Conservation (phyloP, 1,140 invertebrate genomes). For the Drosophila kohkoa region DNA sequence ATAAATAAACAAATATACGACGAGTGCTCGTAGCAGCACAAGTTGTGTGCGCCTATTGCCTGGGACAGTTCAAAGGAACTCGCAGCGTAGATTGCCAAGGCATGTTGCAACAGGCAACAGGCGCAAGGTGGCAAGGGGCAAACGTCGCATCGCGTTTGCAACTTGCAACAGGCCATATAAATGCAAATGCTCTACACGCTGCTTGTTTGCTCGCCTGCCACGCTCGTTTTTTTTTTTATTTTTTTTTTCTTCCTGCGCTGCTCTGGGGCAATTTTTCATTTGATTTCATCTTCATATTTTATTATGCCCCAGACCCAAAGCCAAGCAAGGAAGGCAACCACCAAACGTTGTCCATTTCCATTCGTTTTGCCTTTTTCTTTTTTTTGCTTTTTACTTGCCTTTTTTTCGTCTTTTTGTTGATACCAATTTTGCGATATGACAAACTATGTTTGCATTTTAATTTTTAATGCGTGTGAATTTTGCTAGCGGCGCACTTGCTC, state of each 20-base stretch:
- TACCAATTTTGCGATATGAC: conserved; percentile 83
- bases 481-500: conserved; percentile 63
- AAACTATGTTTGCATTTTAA: conserved; percentile 84
- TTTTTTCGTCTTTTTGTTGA: conserved; percentile 43
- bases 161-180: conserved; percentile 67
- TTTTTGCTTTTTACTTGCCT: conserved; percentile 20
- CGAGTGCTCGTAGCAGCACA: conserved; percentile 49
- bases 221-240: conserved; percentile 29
- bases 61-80: conserved; percentile 25
- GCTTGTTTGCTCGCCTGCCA: conserved; percentile 64
- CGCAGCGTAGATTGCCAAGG: conserved; percentile 27
- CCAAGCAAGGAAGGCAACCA: neutral
- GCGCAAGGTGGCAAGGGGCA: neutral
- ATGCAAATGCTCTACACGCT: conserved; percentile 74
- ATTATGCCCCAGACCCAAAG: conserved; percentile 62
- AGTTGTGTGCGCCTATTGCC: conserved; percentile 64
- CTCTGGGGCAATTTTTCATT: conserved; percentile 84
- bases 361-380: conserved; percentile 49
- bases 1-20: conserved; percentile 83
- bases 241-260: conserved; percentile 33
- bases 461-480: conserved; percentile 85
- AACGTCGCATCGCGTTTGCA: neutral
- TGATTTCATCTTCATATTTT: conserved; percentile 84
- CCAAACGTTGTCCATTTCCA: conserved; percentile 62
- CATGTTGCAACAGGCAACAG: conserved; percentile 22